Base-by-base conservation (phyloP, 2,888 invertebrate species). In the Drosophila ochracea region DNA sequence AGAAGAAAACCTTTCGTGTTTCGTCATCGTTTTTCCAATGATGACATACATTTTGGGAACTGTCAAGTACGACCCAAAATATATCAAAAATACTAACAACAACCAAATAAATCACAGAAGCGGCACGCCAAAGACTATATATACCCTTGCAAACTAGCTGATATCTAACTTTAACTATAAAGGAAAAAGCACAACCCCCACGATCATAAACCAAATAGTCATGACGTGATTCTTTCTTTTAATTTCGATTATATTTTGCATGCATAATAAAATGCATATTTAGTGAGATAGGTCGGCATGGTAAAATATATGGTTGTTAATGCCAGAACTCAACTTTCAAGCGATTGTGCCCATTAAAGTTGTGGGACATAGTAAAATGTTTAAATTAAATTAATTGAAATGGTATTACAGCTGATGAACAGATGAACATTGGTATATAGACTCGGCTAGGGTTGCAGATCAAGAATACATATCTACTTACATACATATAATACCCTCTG, bases 31-130 rank as follows among this genome's bases (percentile, higher is more conserved):
- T 69, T 67, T 79, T 67, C 66, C 75, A 73, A 74, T 80, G 78
- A 84, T 90, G 89, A 90, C 89, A 89, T 79, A 89, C 75, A 76
- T 89, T 74, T 65, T 16, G 66, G 41, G 60, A 62, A 61, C 81
- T 59, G 47, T 61, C 61, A 50, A 66, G 63, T 73, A 57, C 62
- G 74, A 73, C 65, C 76, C 59, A 55, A 73, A 75, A 73, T 65
- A 66, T 67, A 66, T 68, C 62, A 70, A 66, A 68, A 71, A 76
- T 33, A 35, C 16, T 30, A 50, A 37, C 30, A 65, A 43, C 37
- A 68, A 49, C 47, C 25, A 58, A 62, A 28, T 41, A 43, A 58
- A 60, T 52, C 68, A 63, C 19, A 65, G 25, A 55, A 68, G 31
- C 70, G 33, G 1, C 43, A 43, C 43, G 43, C 43, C 6, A 21